Percentiles rank a stretch among this genome's conserved stretches.
Evolutionary conservation across 2,797 vertebrate genomes (phyloP).

Genomic region (Leptatherina wallacei): DNA sequence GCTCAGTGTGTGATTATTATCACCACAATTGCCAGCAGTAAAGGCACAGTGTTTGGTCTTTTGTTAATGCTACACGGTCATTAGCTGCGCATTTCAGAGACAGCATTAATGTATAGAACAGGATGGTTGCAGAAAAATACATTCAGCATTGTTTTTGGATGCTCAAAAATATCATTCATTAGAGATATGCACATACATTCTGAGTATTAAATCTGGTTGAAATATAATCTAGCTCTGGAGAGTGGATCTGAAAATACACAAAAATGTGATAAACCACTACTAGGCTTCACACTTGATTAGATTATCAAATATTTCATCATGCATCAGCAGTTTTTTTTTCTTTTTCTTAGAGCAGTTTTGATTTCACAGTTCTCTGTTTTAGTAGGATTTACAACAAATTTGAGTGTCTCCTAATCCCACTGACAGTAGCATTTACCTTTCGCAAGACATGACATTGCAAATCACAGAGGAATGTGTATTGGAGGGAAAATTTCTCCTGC

Average conservation of each 20-base stretch:
- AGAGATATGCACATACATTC: constrained; percentile 16
- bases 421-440: background rate
- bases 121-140: constrained; percentile 8
- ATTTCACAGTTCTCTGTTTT: constrained; percentile 16
- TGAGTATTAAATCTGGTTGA: constrained; percentile 48
- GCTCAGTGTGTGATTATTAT: constrained; percentile 61
- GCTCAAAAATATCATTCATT: constrained; percentile 5
- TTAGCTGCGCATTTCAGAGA: constrained; percentile 49
- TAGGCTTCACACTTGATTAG: constrained; percentile 51
- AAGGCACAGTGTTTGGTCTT: constrained; percentile 51
- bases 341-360: background rate
- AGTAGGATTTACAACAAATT: constrained; percentile 15
- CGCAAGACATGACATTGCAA: constrained; percentile 3
- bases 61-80: constrained; percentile 49
- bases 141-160: constrained; percentile 23
- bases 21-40: constrained; percentile 57
- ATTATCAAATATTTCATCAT: constrained; percentile 62
- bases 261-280: constrained; percentile 41
- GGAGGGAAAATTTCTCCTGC: background rate
- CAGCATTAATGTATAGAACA: constrained; percentile 18
- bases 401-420: constrained; percentile 7
- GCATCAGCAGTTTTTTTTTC: constrained; percentile 16
- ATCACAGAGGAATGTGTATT: background rate
- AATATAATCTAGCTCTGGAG: constrained; percentile 49
- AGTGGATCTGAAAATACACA: constrained; percentile 53